A percentile compares a stretch with the other conserved stretches of the same genome.
Evolutionary conservation across 2,113 vertebrate genomes (phyloP).

Genomic region (Epinephelus fuscoguttatus): DNA sequence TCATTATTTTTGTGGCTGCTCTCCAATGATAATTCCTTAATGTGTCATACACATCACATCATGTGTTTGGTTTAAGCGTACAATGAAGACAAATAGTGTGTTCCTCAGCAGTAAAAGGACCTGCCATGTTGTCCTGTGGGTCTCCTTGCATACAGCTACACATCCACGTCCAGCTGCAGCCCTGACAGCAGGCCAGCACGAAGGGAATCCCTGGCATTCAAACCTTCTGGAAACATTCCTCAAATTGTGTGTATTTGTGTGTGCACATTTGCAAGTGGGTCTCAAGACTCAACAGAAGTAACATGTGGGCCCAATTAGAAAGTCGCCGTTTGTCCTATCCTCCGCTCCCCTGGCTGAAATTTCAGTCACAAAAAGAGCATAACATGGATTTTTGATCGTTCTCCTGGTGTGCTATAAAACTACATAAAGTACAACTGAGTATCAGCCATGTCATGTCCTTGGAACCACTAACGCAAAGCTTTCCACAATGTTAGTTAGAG

Average conservation of each 20-base stretch:
- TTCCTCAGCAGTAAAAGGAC: slow-evolving; percentile 35
- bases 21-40: neutral
- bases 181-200: slow-evolving; percentile 60
- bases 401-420: slow-evolving; percentile 43
- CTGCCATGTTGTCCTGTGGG: slow-evolving; percentile 48
- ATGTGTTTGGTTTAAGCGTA: slow-evolving; percentile 27
- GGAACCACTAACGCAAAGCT: slow-evolving; percentile 10
- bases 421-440: slow-evolving; percentile 9
- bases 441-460: slow-evolving; percentile 1
- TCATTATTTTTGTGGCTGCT: slow-evolving; percentile 12
- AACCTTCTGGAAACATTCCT: slow-evolving; percentile 70
- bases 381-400: slow-evolving; percentile 42
- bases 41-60: slow-evolving; percentile 9
- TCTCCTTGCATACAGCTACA: slow-evolving; percentile 42
- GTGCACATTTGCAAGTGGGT: slow-evolving; percentile 47
- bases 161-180: slow-evolving; percentile 72
- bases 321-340: slow-evolving; percentile 55
- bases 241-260: slow-evolving; percentile 63
- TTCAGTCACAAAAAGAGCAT: slow-evolving; percentile 49
- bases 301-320: slow-evolving; percentile 70
- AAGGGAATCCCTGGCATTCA: slow-evolving; percentile 80
- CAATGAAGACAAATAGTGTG: slow-evolving; percentile 43
- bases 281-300: slow-evolving; percentile 44
- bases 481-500: neutral
- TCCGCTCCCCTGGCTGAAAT: slow-evolving; percentile 47